A percentile compares a stretch with the other conserved stretches of the same genome.
These are phyloP conservation scores for Cyanistes caeruleus DNA, from an alignment of 2,113 vertebrate species.

Conservation along the genomic window DNA sequence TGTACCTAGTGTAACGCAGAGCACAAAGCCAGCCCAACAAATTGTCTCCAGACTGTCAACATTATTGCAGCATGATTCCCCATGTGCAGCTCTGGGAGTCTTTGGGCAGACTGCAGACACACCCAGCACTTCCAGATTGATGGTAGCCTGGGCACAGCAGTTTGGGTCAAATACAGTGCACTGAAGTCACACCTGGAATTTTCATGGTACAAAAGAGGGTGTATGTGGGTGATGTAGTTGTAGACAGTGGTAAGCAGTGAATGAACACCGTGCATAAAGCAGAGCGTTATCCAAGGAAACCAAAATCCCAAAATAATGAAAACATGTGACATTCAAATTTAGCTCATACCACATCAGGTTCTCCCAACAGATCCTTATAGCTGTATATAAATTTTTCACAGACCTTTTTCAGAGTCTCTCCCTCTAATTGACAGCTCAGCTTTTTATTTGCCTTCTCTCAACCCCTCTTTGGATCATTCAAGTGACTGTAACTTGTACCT, in stretches of 20 bases:
- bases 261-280: background rate
- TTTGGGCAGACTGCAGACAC: background rate
- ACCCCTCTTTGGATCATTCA: background rate
- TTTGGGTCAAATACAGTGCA: background rate
- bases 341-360: background rate
- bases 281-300: background rate
- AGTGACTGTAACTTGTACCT: background rate
- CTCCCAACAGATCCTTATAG: background rate
- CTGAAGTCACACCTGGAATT: background rate
- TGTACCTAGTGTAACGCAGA: rapidly evolving
- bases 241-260: background rate
- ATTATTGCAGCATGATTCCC: rapidly evolving
- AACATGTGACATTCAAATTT: background rate
- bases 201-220: background rate
- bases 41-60: background rate
- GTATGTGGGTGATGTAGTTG: background rate
- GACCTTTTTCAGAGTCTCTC: background rate
- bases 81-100: background rate
- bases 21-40: background rate
- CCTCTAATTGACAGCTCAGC: background rate
- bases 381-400: background rate
- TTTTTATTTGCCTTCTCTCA: background rate
- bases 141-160: background rate
- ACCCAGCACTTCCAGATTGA: background rate
- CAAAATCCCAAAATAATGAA: background rate